These are phyloP conservation scores for Prochilodus magdalenae DNA, from an alignment of 2,113 vertebrate genomes.

Conservation along the genomic window DNA sequence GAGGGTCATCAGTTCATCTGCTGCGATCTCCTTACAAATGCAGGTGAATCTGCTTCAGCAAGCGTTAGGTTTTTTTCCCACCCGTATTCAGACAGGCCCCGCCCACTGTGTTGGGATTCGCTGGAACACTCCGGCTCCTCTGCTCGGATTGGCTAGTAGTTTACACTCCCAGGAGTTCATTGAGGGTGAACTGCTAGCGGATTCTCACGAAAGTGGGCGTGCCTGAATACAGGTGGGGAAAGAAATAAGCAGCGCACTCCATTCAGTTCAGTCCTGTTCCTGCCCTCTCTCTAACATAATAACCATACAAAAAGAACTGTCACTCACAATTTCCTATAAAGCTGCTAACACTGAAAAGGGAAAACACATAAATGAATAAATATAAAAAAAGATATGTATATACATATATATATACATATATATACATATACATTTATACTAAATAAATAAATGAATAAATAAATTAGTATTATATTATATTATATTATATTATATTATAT, in stretches of 20 bases:
- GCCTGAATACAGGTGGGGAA: not conserved
- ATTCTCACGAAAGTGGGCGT: not conserved
- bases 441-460: too few relatives aligned
- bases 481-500: too few relatives aligned
- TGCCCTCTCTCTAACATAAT: not conserved
- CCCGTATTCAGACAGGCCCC: not conserved
- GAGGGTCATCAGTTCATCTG: conserved; percentile 49
- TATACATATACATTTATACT: too few relatives aligned
- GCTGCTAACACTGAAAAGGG: too few relatives aligned
- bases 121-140: not conserved
- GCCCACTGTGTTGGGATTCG: not conserved
- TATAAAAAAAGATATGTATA: too few relatives aligned
- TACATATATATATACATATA: too few relatives aligned
- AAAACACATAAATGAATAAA: too few relatives aligned
- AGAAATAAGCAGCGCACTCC: not conserved
- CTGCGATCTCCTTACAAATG: conserved; percentile 12
- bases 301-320: not conserved
- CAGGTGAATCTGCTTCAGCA: conserved; percentile 8
- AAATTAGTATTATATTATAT: too few relatives aligned
- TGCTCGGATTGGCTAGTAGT: not conserved
- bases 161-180: not conserved
- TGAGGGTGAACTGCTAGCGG: not conserved
- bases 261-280: not conserved
- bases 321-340: too few relatives aligned
- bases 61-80: not conserved